Conservation (phyloP, 2,113 vertebrate species). For the Pelodiscus sinensis region DNA sequence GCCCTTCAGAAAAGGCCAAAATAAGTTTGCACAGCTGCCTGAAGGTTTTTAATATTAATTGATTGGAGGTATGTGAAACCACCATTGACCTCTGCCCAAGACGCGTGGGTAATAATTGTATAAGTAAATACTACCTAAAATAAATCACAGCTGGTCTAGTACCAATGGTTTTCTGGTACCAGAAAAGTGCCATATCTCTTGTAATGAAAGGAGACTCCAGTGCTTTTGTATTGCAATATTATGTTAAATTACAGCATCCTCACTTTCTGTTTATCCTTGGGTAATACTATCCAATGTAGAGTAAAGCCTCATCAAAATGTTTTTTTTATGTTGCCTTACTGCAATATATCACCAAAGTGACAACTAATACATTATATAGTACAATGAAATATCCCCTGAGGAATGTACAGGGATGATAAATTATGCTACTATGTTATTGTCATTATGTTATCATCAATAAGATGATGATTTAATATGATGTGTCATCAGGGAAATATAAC, state of each 20-base stretch:
- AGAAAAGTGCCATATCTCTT: conserved; percentile 30
- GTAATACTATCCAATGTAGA: conserved; percentile 58
- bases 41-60: conserved; percentile 4
- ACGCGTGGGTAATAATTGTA: conserved; percentile 23
- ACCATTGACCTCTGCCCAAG: background rate
- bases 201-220: conserved; percentile 50
- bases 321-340: conserved; percentile 58
- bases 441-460: conserved; percentile 70
- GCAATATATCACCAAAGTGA: conserved; percentile 64
- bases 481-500: conserved; percentile 70
- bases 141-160: conserved; percentile 24
- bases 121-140: conserved; percentile 26
- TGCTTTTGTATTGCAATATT: conserved; percentile 54
- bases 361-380: conserved; percentile 67
- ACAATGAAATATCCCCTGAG: conserved; percentile 73
- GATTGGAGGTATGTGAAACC: background rate
- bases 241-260: conserved; percentile 59
- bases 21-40: conserved; percentile 35
- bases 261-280: conserved; percentile 64
- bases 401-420: conserved; percentile 76
- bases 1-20: conserved; percentile 30
- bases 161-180: conserved; percentile 27
- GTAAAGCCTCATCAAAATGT: conserved; percentile 67
- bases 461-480: conserved; percentile 72
- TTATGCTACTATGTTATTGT: conserved; percentile 78